These are phyloP conservation scores for Aythya fuligula DNA, from an alignment of 2,797 vertebrate genomes.

Conservation along the genomic window DNA sequence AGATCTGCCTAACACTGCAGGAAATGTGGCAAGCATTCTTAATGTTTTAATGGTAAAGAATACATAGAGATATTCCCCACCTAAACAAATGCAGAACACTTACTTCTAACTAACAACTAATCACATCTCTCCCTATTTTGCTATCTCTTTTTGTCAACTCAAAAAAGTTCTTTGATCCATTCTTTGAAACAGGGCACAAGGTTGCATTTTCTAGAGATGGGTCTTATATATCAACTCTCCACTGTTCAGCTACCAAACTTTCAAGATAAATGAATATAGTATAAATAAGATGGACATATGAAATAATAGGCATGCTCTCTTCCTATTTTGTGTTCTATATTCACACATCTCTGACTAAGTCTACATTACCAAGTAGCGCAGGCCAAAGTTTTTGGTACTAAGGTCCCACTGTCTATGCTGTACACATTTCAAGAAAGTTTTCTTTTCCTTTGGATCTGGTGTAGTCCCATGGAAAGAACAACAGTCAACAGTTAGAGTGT, in stretches of 20 bases:
- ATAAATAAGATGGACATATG: neutral
- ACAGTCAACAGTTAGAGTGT: neutral
- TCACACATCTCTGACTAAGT: neutral
- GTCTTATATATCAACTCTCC: neutral
- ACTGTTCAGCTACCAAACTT: neutral
- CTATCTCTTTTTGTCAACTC: neutral
- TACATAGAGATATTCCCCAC: neutral
- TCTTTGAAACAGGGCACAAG: neutral
- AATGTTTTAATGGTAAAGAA: neutral
- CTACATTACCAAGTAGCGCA: neutral
- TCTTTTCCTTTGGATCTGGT: neutral
- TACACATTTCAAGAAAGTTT: accelerated
- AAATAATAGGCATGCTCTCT: accelerated
- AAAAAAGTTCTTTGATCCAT: neutral
- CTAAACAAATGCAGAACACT: neutral
- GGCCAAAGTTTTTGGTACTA: neutral
- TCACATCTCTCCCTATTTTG: neutral
- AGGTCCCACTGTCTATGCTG: accelerated
- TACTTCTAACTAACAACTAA: neutral
- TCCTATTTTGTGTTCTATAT: neutral
- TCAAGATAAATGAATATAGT: accelerated
- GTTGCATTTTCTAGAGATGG: neutral
- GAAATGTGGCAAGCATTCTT: neutral
- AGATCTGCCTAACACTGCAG: neutral
- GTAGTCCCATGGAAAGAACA: neutral